Evolutionary conservation across 1,140 invertebrate genomes (phyloP).

Genomic region (Kradibia gibbosae): DNA sequence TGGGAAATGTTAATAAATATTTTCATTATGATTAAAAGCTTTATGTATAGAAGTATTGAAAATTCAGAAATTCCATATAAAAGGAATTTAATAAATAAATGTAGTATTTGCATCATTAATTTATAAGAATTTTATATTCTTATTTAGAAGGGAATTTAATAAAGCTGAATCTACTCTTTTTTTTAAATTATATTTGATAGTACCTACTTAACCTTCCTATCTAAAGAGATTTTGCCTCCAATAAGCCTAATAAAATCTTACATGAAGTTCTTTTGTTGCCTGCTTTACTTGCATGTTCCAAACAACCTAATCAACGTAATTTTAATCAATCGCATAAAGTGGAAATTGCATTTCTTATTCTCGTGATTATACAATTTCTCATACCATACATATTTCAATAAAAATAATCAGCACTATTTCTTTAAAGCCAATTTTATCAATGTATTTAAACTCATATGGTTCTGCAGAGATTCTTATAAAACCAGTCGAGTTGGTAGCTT

Average conservation of each 20-base stretch:
- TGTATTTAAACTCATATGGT: not conserved
- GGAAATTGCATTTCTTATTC: not conserved
- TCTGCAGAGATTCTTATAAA: too few species aligned
- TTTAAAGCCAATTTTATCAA: not conserved
- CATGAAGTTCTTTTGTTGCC: not conserved
- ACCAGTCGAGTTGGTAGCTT: too few species aligned
- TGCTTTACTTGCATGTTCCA: not conserved
- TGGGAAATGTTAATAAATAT: too few species aligned
- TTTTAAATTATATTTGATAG: conserved; percentile 11
- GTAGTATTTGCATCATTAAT: too few species aligned
- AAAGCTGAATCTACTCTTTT: too few species aligned
- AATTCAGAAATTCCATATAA: too few species aligned
- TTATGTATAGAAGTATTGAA: too few species aligned
- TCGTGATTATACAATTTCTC: not conserved
- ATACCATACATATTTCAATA: not conserved
- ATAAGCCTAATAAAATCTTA: not conserved
- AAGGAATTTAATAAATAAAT: too few species aligned
- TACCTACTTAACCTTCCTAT: not conserved
- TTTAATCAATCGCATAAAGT: conserved; percentile 1
- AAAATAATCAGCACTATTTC: not conserved
- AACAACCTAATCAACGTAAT: not conserved
- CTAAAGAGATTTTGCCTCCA: not conserved
- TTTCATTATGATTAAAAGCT: too few species aligned
- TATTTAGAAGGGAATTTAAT: too few species aligned
- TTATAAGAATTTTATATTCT: too few species aligned